Conservation (phyloP, 2,797 vertebrate species). For the Pipistrellus nathusii region DNA sequence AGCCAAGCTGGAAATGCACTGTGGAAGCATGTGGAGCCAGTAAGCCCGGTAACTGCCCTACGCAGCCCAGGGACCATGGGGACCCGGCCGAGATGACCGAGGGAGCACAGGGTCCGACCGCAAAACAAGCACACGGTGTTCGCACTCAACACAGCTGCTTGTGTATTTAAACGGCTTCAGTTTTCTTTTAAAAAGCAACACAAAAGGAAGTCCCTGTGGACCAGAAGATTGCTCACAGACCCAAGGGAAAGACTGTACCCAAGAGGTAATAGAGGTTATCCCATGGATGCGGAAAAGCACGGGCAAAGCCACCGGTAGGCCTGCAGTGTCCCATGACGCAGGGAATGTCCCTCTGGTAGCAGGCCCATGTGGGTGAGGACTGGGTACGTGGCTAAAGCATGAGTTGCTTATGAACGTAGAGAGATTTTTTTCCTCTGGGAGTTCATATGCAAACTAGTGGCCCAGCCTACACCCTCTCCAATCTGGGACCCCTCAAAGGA, state of each 20-base stretch:
- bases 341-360: neutral
- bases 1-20: neutral
- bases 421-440: neutral
- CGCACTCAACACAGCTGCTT: neutral
- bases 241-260: neutral
- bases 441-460: neutral
- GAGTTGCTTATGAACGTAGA: slow-evolving; percentile 53
- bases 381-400: neutral
- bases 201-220: neutral
- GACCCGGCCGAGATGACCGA: neutral
- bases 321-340: neutral
- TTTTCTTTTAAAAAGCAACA: slow-evolving; percentile 24
- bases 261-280: neutral
- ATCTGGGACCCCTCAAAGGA: too few species aligned
- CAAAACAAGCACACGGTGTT: neutral
- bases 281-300: neutral
- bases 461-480: too few species aligned
- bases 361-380: neutral
- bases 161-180: neutral
- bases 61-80: neutral
- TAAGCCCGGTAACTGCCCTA: neutral
- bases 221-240: neutral
- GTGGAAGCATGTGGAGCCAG: neutral
- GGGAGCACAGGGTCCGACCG: neutral
- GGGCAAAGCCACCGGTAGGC: neutral